Conservation (phyloP, 1,140 invertebrate species). For the Drosophila lini region DNA sequence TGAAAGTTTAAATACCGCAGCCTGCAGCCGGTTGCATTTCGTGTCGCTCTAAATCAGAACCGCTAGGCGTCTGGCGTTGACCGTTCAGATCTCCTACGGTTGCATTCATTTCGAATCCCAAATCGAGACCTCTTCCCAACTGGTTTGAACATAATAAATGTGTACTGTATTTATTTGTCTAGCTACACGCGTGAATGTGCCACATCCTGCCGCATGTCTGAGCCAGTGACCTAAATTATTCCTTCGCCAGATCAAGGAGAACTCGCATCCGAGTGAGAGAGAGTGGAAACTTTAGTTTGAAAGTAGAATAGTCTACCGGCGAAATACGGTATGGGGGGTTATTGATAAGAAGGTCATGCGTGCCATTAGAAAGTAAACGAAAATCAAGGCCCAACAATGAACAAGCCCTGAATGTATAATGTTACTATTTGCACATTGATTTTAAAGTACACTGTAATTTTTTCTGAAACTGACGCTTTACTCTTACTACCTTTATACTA, state of each 20-base stretch:
- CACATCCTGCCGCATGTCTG: slow-evolving; percentile 63
- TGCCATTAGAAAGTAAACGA: slow-evolving; percentile 75
- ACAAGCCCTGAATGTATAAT: slow-evolving; percentile 34
- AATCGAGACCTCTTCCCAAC: slow-evolving; percentile 39
- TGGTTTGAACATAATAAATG: slow-evolving; percentile 76
- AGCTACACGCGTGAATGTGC: slow-evolving; percentile 39
- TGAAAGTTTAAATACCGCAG: slow-evolving; percentile 76
- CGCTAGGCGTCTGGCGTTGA: slow-evolving; percentile 56
- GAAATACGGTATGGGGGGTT: slow-evolving; percentile 16
- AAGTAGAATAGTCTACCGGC: slow-evolving; percentile 59
- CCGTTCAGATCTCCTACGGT: slow-evolving; percentile 7
- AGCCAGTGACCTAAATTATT: slow-evolving; percentile 72
- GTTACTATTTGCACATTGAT: slow-evolving; percentile 11
- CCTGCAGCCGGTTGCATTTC: slow-evolving; percentile 61
- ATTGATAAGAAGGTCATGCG: slow-evolving; percentile 61
- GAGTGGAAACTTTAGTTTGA: slow-evolving; percentile 43
- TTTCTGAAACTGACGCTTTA: background rate
- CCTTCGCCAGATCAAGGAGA: slow-evolving; percentile 44
- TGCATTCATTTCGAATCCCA: slow-evolving; percentile 4
- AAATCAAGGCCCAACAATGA: slow-evolving; percentile 8
- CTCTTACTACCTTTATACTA: background rate
- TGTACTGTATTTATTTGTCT: slow-evolving; percentile 66
- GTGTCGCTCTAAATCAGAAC: slow-evolving; percentile 78
- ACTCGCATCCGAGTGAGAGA: slow-evolving; percentile 40
- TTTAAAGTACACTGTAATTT: slow-evolving; percentile 10